Conservation (phyloP, 2,113 vertebrate species). For the Misgurnus mizolepis region DNA sequence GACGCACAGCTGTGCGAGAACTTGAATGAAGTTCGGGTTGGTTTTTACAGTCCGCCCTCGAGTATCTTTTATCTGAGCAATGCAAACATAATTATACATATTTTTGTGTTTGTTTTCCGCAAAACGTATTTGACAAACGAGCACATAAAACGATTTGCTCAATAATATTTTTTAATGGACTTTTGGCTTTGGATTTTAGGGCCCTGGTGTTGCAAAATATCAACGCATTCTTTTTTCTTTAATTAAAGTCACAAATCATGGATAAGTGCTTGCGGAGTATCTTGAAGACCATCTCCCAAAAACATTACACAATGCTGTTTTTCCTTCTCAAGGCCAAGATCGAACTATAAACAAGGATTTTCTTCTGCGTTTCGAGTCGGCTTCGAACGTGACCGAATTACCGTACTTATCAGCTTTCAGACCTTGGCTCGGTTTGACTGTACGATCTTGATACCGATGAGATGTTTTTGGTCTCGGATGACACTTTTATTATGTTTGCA, state of each 20-base stretch:
- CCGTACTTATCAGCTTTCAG: neutral
- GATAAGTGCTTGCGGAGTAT: neutral
- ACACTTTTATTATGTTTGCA: neutral
- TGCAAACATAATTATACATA: slow-evolving; percentile 11
- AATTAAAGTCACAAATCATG: slow-evolving; percentile 47
- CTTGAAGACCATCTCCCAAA: neutral
- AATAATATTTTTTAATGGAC: slow-evolving; percentile 8
- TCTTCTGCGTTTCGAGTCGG: neutral
- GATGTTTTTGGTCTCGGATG: slow-evolving; percentile 12
- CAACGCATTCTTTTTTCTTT: slow-evolving; percentile 25
- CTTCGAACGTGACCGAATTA: neutral
- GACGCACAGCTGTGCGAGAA: neutral
- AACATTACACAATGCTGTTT: slow-evolving; percentile 19
- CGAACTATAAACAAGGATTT: slow-evolving; percentile 2
- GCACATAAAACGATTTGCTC: neutral
- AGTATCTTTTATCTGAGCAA: neutral
- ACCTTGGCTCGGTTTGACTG: neutral
- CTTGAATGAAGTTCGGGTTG: neutral
- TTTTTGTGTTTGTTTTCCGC: slow-evolving; percentile 7
- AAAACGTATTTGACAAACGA: neutral
- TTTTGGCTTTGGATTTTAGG: slow-evolving; percentile 16
- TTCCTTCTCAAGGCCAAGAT: neutral
- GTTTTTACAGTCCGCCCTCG: neutral
- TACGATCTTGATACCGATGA: neutral
- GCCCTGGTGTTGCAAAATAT: slow-evolving; percentile 41